phyloP scores from a whole-genome alignment of 2,888 invertebrate genomes.

The Augochlorella aurata region DNA sequence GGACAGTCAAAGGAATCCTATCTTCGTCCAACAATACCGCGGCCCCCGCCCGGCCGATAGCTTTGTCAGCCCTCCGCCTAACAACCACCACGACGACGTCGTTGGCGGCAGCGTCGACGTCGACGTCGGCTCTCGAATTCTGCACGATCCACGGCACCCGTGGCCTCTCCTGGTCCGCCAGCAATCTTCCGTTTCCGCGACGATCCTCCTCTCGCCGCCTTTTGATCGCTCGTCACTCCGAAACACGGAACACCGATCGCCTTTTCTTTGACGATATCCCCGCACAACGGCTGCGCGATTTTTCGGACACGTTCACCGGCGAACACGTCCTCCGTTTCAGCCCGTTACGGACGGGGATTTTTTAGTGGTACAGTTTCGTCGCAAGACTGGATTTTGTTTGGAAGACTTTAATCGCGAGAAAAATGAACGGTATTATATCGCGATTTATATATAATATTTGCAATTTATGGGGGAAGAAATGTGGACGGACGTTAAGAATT shows the following conservation, averaged over 20 bases:
- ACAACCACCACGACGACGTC: slow-evolving; percentile 56
- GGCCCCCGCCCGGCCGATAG: slow-evolving; percentile 67
- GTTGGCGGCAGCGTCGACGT: slow-evolving; percentile 40
- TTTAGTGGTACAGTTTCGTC: too few relatives aligned
- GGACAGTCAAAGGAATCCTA: slow-evolving; percentile 76
- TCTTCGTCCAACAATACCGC: slow-evolving; percentile 74
- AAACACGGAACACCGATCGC: background rate
- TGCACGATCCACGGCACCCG: slow-evolving; percentile 60
- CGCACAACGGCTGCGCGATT: background rate
- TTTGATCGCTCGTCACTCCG: slow-evolving; percentile 15
- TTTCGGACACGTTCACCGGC: background rate
- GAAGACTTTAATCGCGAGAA: too few relatives aligned
- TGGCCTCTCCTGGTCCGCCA: slow-evolving; percentile 23
- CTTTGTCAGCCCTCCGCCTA: slow-evolving; percentile 68
- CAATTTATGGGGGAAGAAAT: too few relatives aligned
- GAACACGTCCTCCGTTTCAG: background rate
- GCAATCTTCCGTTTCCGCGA: slow-evolving; percentile 12
- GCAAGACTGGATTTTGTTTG: too few relatives aligned
- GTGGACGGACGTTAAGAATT: too few relatives aligned
- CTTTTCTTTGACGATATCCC: background rate
- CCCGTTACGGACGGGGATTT: too few relatives aligned
- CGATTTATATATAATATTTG: too few relatives aligned
- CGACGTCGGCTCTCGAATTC: slow-evolving; percentile 55
- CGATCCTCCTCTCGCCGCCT: background rate
- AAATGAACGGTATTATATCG: too few relatives aligned